These are phyloP conservation scores for Babylonia areolata DNA, from an alignment of 1,140 invertebrate genomes.

Conservation along the genomic window DNA sequence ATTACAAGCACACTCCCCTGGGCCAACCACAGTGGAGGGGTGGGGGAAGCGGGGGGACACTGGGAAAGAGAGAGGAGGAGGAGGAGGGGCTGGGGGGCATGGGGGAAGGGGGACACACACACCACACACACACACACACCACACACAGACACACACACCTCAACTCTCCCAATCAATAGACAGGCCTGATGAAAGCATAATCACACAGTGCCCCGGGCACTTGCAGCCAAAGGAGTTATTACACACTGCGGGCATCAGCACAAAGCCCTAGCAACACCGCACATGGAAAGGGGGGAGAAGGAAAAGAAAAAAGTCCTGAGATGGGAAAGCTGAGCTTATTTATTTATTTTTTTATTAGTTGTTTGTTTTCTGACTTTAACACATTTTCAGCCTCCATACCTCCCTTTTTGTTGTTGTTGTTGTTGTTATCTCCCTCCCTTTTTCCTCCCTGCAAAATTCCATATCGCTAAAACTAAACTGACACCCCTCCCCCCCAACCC, in stretches of 20 bases:
- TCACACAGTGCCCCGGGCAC: slow-evolving; percentile 1
- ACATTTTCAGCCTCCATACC: too few species aligned
- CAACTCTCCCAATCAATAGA: slow-evolving; percentile 21
- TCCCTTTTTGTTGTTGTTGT: too few species aligned
- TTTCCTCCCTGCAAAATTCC: too few species aligned
- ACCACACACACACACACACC: background rate
- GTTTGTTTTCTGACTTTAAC: background rate
- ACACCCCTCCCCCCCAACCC: too few species aligned
- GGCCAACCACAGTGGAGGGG: background rate
- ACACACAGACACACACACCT: background rate
- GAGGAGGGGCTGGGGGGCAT: background rate
- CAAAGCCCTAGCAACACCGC: slow-evolving; percentile 28
- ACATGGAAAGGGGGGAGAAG: background rate
- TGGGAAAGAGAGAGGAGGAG: background rate
- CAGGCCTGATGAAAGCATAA: slow-evolving; percentile 35
- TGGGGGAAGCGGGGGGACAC: background rate
- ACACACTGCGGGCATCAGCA: slow-evolving; percentile 17
- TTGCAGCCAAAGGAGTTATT: slow-evolving; percentile 22
- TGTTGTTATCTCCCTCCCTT: too few species aligned
- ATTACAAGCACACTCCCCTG: background rate
- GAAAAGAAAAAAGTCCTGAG: background rate
- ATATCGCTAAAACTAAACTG: too few species aligned
- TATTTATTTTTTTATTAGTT: background rate
- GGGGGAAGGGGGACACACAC: background rate
- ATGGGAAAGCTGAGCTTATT: too few species aligned